Evolutionary conservation across 2,888 invertebrate species (phyloP).

Genomic region (Acleris literana): DNA sequence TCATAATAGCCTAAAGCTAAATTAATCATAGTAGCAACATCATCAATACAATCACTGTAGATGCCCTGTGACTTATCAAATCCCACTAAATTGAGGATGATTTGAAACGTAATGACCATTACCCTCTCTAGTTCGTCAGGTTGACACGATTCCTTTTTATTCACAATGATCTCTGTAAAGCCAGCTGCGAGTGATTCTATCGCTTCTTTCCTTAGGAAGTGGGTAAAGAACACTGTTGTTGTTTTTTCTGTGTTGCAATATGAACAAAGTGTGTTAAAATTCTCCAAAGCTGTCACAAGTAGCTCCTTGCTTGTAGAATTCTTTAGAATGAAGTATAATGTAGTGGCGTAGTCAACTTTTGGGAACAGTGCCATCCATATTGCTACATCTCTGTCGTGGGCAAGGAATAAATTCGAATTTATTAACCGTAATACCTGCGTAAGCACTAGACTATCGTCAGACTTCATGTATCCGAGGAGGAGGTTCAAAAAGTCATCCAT

Average conservation of each 20-base stretch:
- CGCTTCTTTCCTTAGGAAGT: constrained; percentile 64
- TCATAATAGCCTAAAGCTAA: constrained; percentile 66
- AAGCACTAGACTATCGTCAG: constrained; percentile 88
- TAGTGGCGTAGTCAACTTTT: constrained; percentile 78
- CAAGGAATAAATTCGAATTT: constrained; percentile 78
- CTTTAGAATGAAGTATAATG: constrained; percentile 87
- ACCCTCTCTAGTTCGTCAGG: constrained; percentile 67
- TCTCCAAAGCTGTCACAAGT: constrained; percentile 83
- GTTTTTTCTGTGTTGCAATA: constrained; percentile 63
- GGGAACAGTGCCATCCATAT: constrained; percentile 77
- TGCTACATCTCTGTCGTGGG: constrained; percentile 67
- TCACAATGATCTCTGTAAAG: constrained; percentile 60
- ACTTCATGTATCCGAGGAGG: constrained; percentile 82
- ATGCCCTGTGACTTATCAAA: constrained; percentile 66
- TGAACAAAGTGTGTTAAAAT: constrained; percentile 82
- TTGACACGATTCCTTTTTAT: constrained; percentile 55
- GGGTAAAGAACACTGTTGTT: constrained; percentile 59
- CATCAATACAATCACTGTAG: constrained; percentile 54
- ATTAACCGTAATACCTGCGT: constrained; percentile 89
- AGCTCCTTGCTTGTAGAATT: constrained; percentile 88
- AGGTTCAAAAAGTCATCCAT: constrained; percentile 83
- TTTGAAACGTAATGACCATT: constrained; percentile 65
- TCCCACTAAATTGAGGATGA: constrained; percentile 63
- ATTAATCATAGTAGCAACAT: constrained; percentile 57
- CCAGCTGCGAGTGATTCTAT: constrained; percentile 61